A percentile compares a stretch with the other conserved stretches of the same genome.
phyloP scores from a whole-genome alignment of 2,888 invertebrate genomes.

The Trilocha varians region DNA sequence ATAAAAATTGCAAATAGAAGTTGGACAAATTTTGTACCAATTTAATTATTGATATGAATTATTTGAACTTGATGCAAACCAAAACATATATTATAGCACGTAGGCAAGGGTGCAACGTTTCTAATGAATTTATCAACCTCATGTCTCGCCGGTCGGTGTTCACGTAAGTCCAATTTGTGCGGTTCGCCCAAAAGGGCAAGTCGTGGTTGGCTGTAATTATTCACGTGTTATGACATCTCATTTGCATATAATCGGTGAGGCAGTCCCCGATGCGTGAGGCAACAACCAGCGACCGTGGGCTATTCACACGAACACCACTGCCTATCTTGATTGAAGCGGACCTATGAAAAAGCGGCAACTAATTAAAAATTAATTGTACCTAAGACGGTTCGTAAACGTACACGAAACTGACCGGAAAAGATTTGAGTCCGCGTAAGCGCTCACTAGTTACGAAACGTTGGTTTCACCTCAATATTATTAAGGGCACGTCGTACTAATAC shows the following conservation, averaged over 20 bases:
- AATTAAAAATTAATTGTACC: constrained; percentile 69
- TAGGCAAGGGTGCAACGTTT: no score
- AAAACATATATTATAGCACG: no score
- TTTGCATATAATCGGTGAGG: constrained; percentile 70
- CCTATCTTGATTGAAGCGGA: constrained; percentile 63
- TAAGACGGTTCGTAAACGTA: constrained; percentile 56
- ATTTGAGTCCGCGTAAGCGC: constrained; percentile 28
- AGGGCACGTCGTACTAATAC: no score
- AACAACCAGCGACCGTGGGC: constrained; percentile 54
- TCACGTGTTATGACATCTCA: constrained; percentile 73
- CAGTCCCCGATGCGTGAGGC: constrained; percentile 64
- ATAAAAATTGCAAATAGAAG: no score
- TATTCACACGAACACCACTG: constrained; percentile 62
- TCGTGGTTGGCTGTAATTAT: constrained; percentile 68
- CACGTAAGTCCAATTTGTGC: constrained; percentile 70
- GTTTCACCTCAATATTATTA: background rate
- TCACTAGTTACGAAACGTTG: background rate
- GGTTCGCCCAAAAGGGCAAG: constrained; percentile 63
- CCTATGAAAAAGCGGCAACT: constrained; percentile 69
- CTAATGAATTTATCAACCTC: constrained; percentile 39
- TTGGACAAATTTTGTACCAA: no score
- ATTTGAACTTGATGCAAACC: constrained; percentile 2
- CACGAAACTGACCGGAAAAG: constrained; percentile 51
- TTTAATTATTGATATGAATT: no score
- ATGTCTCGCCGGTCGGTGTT: constrained; percentile 48